A percentile compares a stretch with the other conserved stretches of the same genome.
Conservation (phyloP, 2,113 vertebrate genomes). For the Cervus canadensis region DNA sequence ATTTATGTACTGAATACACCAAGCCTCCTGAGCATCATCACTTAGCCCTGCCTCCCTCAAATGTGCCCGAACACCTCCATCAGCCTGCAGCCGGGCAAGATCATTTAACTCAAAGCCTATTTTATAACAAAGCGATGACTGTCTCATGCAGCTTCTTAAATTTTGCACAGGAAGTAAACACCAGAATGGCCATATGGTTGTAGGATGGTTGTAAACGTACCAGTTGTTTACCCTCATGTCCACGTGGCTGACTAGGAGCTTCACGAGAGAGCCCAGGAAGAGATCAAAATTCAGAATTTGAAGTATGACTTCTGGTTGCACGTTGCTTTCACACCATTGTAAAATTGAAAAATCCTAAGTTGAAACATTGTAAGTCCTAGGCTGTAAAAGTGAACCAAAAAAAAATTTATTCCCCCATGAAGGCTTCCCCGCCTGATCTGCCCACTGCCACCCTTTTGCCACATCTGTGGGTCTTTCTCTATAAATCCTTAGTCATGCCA, state of each 20-base stretch:
- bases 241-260: not conserved
- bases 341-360: not conserved
- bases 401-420: not conserved
- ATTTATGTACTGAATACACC: not conserved
- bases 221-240: too few species aligned
- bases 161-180: not conserved
- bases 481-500: not conserved
- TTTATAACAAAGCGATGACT: not conserved
- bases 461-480: not conserved
- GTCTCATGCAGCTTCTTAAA: not conserved
- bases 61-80: not conserved
- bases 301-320: not conserved
- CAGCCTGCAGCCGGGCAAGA: not conserved
- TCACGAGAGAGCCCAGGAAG: not conserved
- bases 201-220: not conserved
- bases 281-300: not conserved
- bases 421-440: not conserved
- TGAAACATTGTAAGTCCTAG: not conserved
- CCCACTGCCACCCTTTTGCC: too few species aligned
- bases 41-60: not conserved
- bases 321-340: accelerated
- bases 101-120: not conserved
- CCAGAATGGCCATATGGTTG: not conserved
- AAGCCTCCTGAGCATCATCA: not conserved
- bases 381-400: not conserved